Base-by-base conservation (phyloP, 1,140 invertebrate species). In the Nasonia vitripennis region DNA sequence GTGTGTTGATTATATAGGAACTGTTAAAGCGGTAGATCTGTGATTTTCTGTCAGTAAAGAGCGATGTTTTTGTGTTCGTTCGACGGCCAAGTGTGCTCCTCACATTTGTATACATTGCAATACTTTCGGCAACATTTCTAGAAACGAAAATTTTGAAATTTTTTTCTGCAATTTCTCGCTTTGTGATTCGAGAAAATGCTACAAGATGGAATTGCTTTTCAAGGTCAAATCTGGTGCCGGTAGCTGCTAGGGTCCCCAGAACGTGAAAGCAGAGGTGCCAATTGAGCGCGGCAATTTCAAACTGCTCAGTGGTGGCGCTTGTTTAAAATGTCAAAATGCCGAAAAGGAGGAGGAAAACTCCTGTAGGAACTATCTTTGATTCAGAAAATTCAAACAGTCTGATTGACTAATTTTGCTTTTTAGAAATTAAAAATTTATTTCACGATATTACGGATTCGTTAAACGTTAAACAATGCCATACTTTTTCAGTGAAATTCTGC, bases 141-240 rank as follows among this genome's bases (percentile, higher is more conserved):
- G 12, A 74, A 75, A 41, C 48, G 51, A 55, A 78, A 81, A 86
- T 67, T 86, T 86, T 86, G 27, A 80, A 86, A 86, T 82, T 82
- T 82, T 74, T 86, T 74, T 62, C n/a, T 82, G 62, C 67, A 71
- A 71, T 80, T 27, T 41, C 45, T 74, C 17, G 55, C 41, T 20
- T 2, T 48, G 11, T 82, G 62, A 86, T 81, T 85, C 51, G 14
- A 48, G 20, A 9, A 37, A 27, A 78, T 48, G 48, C 73, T 62
- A 74, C 45, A 37, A 86, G 84, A 82, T 81, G 84, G 79, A 37
- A 62, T 74, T 82, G 74, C 20, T 55, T 73, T 41, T 71, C 84
- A 86, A 86, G 84, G 80, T 86, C 74, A 78, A 71, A 78, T 67
- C 5, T 48, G 78, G 31, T 31, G 41, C 77, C 55, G n/a, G 27